phyloP scores from a whole-genome alignment of 2,113 vertebrate species.

The Trichomycterus rosablanca region DNA sequence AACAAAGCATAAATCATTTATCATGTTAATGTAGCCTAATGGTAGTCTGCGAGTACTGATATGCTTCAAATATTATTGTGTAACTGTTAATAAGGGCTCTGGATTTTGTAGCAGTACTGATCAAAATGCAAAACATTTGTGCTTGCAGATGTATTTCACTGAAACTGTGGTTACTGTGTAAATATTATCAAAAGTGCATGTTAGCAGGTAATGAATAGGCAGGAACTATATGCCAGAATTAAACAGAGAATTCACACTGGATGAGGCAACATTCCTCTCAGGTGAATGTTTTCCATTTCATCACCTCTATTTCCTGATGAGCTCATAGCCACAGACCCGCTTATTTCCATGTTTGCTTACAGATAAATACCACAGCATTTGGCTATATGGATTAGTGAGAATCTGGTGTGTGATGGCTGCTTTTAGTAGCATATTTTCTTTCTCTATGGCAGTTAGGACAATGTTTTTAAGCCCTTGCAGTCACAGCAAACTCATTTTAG shows the following conservation, averaged over 20 bases:
- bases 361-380: slow-evolving; percentile 2
- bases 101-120: no score
- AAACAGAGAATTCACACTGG: slow-evolving; percentile 2
- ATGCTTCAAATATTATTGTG: no score
- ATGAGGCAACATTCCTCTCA: slow-evolving; percentile 43
- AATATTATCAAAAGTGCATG: slow-evolving; percentile 27
- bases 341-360: background rate
- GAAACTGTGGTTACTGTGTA: slow-evolving; percentile 9
- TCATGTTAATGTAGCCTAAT: no score
- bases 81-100: no score
- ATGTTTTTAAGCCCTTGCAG: slow-evolving; percentile 30
- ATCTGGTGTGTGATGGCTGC: slow-evolving; percentile 2
- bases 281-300: slow-evolving; percentile 47
- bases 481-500: slow-evolving; percentile 28
- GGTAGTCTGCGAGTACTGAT: no score
- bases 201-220: background rate
- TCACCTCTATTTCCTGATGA: slow-evolving; percentile 31
- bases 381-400: no score
- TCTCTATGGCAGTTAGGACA: slow-evolving; percentile 10
- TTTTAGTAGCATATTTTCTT: slow-evolving; percentile 37
- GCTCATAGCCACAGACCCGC: background rate
- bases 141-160: no score
- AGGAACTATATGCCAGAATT: no score
- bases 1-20: no score
- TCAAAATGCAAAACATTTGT: no score